Percentiles rank a stretch among this genome's conserved stretches.
phyloP scores from a whole-genome alignment of 2,113 vertebrate species.

The Felis chaus region DNA sequence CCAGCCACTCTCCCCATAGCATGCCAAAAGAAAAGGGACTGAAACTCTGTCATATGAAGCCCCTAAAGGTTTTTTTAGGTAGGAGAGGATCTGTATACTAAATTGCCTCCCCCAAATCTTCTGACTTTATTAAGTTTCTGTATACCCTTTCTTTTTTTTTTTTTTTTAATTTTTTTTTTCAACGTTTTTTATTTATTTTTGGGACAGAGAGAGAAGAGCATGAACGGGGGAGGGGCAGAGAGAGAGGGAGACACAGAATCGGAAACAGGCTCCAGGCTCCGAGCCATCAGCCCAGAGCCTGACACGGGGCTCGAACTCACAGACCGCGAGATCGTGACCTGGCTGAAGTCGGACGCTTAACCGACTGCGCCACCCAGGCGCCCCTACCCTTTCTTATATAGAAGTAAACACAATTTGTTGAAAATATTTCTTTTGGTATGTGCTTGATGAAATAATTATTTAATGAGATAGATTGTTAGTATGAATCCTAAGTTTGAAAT shows the following conservation, averaged over 20 bases:
- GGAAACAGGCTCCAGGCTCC: too few species aligned
- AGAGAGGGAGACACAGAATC: too few species aligned
- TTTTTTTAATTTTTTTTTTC: too few species aligned
- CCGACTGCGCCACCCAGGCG: too few species aligned
- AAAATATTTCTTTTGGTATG: background rate
- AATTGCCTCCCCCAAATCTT: constrained; percentile 26
- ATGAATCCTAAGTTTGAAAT: constrained; percentile 31
- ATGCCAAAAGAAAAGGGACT: background rate
- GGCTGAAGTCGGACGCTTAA: too few species aligned
- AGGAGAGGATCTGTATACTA: background rate
- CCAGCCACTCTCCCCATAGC: background rate
- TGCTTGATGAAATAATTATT: constrained; percentile 34
- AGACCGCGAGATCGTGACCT: too few species aligned
- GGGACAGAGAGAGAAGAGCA: too few species aligned
- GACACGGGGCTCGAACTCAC: too few species aligned
- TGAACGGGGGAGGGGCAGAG: too few species aligned
- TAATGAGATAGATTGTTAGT: constrained; percentile 17
- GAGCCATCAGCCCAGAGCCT: too few species aligned
- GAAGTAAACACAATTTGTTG: background rate
- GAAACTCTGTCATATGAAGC: background rate
- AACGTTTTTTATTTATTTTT: too few species aligned
- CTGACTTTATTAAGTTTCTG: constrained; percentile 31
- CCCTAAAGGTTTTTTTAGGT: background rate
- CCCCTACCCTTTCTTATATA: constrained; percentile 4
- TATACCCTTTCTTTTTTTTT: background rate